Conservation (phyloP, 2,797 vertebrate species). For the Furcifer pardalis region DNA sequence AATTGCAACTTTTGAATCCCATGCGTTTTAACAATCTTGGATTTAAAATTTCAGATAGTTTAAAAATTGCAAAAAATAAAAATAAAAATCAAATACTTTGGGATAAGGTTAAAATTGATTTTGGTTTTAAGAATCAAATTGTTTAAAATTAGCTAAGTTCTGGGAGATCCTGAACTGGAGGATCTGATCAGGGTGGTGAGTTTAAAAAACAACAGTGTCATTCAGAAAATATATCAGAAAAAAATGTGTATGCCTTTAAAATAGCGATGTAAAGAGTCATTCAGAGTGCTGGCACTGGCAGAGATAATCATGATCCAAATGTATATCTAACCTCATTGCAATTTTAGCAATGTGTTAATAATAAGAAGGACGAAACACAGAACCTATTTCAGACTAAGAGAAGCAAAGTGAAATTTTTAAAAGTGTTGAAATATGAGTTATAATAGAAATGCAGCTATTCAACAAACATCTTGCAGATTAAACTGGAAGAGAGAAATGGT, state of each 20-base stretch:
- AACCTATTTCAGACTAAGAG: conserved; percentile 14
- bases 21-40: not conserved
- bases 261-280: not conserved
- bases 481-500: not conserved
- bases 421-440: not conserved
- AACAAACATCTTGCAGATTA: conserved; percentile 4
- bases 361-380: rapidly evolving
- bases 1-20: not conserved
- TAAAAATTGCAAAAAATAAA: too few relatives aligned
- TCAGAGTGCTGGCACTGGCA: not conserved
- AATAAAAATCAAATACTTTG: too few relatives aligned
- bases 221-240: not conserved
- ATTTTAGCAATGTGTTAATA: not conserved
- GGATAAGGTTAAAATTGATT: not conserved
- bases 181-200: not conserved
- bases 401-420: not conserved
- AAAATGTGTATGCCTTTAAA: not conserved
- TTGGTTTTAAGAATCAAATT: not conserved
- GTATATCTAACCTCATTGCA: not conserved
- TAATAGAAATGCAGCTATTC: not conserved
- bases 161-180: not conserved
- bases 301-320: not conserved
- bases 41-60: not conserved
- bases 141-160: not conserved
- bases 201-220: not conserved